Conservation (phyloP, 2,113 vertebrate species). For the Hyperopisus bebe region DNA sequence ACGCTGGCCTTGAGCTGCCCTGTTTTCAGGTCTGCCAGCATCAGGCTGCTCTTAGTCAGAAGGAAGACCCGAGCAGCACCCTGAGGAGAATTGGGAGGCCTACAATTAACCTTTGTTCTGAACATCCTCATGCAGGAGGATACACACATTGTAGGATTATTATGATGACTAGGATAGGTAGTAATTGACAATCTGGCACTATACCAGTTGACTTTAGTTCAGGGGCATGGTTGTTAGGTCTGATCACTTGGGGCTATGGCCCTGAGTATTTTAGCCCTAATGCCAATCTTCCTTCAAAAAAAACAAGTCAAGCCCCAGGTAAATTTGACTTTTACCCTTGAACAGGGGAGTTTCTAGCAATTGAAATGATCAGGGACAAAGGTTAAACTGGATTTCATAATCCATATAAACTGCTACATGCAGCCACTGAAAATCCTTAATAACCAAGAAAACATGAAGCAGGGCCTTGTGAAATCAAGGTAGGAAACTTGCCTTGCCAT, state of each 20-base stretch:
- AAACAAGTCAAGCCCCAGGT: too few species aligned
- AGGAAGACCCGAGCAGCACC: slow-evolving; percentile 84
- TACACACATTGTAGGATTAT: neutral
- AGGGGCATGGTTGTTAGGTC: neutral
- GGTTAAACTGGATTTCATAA: neutral
- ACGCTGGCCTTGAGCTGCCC: slow-evolving; percentile 90
- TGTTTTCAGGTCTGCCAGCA: slow-evolving; percentile 92
- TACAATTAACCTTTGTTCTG: neutral
- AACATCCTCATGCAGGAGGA: neutral
- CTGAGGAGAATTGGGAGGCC: slow-evolving; percentile 36
- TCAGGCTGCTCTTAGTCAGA: slow-evolving; percentile 84
- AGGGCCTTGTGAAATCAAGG: neutral
- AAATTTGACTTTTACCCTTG: too few species aligned
- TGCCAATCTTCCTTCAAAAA: too few species aligned
- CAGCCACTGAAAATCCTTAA: neutral
- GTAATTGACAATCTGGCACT: neutral
- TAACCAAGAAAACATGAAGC: neutral
- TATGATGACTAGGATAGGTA: neutral
- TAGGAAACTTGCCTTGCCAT: slow-evolving; percentile 80
- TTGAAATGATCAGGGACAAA: too few species aligned
- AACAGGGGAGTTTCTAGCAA: too few species aligned
- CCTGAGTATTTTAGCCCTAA: too few species aligned
- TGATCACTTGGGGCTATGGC: too few species aligned
- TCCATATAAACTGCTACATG: neutral
- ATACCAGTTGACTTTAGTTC: neutral